Percentiles rank a stretch among this genome's conserved stretches.
Evolutionary conservation across 2,797 vertebrate genomes (phyloP).

Genomic region (Eidolon dupreanum): DNA sequence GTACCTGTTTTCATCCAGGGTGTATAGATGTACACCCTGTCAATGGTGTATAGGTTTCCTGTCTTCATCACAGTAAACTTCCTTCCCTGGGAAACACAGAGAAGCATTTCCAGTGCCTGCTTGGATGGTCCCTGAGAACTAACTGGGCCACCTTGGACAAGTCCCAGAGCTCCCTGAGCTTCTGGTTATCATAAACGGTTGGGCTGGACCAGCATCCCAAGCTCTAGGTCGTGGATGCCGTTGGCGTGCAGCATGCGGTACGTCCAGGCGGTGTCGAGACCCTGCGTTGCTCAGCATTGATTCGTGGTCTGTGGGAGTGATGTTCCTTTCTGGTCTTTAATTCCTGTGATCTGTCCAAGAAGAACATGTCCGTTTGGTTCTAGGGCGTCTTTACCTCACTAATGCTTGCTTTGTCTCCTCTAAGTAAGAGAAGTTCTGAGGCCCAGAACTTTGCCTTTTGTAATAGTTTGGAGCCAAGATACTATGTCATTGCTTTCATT

Average conservation of each 20-base stretch:
- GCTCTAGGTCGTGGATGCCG: rapidly evolving
- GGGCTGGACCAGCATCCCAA: background rate
- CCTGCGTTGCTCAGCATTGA: rapidly evolving
- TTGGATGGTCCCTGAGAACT: background rate
- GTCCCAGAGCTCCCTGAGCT: background rate
- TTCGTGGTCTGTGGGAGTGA: too few species aligned
- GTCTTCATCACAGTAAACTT: background rate
- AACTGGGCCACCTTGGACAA: background rate
- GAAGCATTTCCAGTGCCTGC: background rate
- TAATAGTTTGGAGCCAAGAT: background rate
- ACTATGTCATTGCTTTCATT: background rate
- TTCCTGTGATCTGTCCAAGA: background rate
- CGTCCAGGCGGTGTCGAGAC: background rate
- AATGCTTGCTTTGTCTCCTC: background rate
- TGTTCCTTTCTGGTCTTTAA: background rate
- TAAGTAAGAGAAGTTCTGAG: background rate
- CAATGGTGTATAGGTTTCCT: background rate
- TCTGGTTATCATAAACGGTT: background rate
- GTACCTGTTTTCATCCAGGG: background rate
- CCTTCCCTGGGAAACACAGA: background rate
- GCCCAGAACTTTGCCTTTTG: background rate
- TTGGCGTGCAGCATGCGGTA: rapidly evolving
- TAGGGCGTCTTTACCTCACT: background rate
- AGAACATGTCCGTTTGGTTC: background rate
- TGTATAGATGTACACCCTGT: too few species aligned